Percentiles rank a stretch among this genome's conserved stretches.
These are phyloP conservation scores for Drosophila erecta DNA, from an alignment of 1,140 invertebrate species.

Conservation along the genomic window DNA sequence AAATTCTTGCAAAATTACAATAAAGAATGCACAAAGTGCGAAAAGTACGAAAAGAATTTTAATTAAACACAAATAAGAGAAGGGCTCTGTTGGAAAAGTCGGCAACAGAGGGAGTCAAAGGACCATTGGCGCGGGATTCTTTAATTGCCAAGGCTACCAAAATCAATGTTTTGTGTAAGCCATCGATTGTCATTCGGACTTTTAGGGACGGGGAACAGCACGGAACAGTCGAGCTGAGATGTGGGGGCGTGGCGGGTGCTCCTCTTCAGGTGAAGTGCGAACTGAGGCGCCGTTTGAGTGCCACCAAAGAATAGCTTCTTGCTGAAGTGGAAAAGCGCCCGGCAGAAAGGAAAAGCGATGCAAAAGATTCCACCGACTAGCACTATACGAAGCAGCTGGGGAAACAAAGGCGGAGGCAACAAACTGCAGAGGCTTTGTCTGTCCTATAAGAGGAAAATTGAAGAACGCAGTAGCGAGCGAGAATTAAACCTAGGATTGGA, in stretches of 20 bases:
- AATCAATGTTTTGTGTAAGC: slow-evolving; percentile 17
- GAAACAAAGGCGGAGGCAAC: slow-evolving; percentile 11
- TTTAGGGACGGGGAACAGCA: too few species aligned
- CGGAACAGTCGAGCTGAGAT: not conserved
- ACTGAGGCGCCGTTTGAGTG: slow-evolving; percentile 65
- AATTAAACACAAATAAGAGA: slow-evolving; percentile 65
- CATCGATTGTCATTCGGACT: slow-evolving; percentile 16
- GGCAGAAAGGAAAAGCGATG: slow-evolving; percentile 35
- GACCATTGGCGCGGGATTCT: slow-evolving; percentile 19
- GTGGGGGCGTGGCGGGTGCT: slow-evolving; percentile 17
- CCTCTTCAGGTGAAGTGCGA: slow-evolving; percentile 71
- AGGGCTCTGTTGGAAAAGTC: slow-evolving; percentile 3
- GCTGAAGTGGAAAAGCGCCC: slow-evolving; percentile 65
- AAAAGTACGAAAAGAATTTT: slow-evolving; percentile 61
- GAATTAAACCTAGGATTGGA: slow-evolving; percentile 1
- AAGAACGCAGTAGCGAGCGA: slow-evolving; percentile 3
- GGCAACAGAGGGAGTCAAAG: too few species aligned
- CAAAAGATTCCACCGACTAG: slow-evolving; percentile 41
- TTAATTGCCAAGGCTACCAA: slow-evolving; percentile 31
- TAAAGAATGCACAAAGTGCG: slow-evolving; percentile 39
- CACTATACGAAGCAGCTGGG: slow-evolving; percentile 36
- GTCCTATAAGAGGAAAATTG: slow-evolving; percentile 17
- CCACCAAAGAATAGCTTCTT: slow-evolving; percentile 56
- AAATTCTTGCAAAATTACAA: slow-evolving; percentile 17
- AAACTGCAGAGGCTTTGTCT: slow-evolving; percentile 43